phyloP scores from a whole-genome alignment of 2,888 invertebrate genomes.

The Coenonympha arcania region DNA sequence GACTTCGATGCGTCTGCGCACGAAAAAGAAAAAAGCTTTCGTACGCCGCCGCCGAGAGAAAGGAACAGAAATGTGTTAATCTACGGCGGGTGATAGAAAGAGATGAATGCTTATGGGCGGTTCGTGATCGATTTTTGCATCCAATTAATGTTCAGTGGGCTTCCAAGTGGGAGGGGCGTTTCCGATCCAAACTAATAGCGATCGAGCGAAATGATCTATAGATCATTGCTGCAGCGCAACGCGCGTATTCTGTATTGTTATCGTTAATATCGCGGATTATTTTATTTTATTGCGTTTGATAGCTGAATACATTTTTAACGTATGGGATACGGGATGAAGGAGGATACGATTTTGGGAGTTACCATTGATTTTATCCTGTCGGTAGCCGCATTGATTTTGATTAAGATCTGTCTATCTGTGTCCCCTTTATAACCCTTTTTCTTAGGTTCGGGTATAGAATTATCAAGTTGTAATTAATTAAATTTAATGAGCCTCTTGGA shows the following conservation, averaged over 20 bases:
- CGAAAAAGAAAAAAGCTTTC: constrained; percentile 39
- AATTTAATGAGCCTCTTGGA: no score
- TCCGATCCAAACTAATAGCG: constrained; percentile 65
- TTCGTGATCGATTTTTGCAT: constrained; percentile 55
- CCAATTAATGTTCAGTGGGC: constrained; percentile 74
- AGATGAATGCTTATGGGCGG: constrained; percentile 54
- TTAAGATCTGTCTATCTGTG: background rate
- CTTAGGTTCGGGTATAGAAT: no score
- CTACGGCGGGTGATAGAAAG: constrained; percentile 30
- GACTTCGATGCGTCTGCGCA: constrained; percentile 52
- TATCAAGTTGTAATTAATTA: no score
- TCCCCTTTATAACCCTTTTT: no score
- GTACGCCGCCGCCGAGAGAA: constrained; percentile 36
- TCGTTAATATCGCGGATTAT: constrained; percentile 63
- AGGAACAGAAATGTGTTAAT: constrained; percentile 26
- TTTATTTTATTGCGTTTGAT: constrained; percentile 64
- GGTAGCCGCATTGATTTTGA: constrained; percentile 5
- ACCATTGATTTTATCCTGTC: background rate
- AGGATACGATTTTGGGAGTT: constrained; percentile 2
- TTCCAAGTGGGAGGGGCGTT: constrained; percentile 62
- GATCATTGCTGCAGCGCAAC: constrained; percentile 57
- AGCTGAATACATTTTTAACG: constrained; percentile 50
- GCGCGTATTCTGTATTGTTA: constrained; percentile 61
- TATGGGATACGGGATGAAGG: background rate
- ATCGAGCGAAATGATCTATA: constrained; percentile 72